phyloP scores from a whole-genome alignment of 2,888 invertebrate genomes.

The Aphelenchoides bicaudatus region DNA sequence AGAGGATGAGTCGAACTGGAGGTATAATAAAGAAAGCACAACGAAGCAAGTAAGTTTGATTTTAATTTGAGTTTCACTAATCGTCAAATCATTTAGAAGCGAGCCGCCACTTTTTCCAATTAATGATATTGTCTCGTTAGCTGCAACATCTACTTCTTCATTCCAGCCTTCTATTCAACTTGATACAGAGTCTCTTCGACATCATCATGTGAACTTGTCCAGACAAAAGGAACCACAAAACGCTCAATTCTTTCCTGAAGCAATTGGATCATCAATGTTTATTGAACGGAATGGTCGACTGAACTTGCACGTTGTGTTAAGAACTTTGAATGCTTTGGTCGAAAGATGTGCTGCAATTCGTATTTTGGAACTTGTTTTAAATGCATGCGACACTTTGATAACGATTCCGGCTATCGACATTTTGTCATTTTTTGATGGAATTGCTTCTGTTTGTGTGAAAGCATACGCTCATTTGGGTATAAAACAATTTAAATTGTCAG shows the following conservation, averaged over 20 bases:
- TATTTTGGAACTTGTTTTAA: slow-evolving; percentile 86
- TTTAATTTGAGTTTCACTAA: neutral
- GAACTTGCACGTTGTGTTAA: slow-evolving; percentile 76
- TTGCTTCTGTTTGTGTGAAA: slow-evolving; percentile 64
- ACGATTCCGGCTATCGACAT: slow-evolving; percentile 70
- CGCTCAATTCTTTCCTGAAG: slow-evolving; percentile 33
- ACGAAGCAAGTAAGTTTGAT: slow-evolving; percentile 7
- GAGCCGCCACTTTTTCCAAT: neutral
- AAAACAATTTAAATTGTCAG: no score
- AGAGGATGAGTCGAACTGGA: slow-evolving; percentile 2
- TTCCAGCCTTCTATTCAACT: neutral
- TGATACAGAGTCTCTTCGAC: neutral
- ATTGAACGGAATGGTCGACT: slow-evolving; percentile 92
- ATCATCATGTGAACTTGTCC: neutral
- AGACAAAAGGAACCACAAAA: no score
- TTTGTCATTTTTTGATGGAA: slow-evolving; percentile 30
- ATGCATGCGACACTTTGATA: slow-evolving; percentile 83
- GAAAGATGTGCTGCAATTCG: slow-evolving; percentile 78
- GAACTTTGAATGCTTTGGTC: slow-evolving; percentile 66
- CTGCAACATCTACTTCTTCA: neutral
- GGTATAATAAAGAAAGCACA: neutral
- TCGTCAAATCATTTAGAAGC: neutral
- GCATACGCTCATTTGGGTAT: slow-evolving; percentile 79
- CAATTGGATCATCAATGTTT: slow-evolving; percentile 71
- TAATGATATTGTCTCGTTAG: neutral